phyloP scores from a whole-genome alignment of 2,113 vertebrate species.

The Vidua macroura region DNA sequence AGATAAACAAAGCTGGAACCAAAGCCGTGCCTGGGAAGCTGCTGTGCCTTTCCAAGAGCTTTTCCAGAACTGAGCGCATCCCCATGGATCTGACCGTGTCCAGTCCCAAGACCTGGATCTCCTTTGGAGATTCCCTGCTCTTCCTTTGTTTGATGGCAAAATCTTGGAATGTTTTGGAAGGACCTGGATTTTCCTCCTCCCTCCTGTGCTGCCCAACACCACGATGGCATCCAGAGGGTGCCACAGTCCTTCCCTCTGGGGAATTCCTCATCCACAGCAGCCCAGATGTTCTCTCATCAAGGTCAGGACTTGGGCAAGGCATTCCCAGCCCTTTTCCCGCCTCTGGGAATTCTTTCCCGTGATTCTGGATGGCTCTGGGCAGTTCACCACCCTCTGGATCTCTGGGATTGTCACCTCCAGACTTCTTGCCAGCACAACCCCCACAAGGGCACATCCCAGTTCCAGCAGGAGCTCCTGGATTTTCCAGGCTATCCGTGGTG shows the following conservation, averaged over 20 bases:
- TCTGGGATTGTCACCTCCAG: background rate
- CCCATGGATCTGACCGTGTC: rapidly evolving
- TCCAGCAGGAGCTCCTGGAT: background rate
- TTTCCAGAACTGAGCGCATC: rapidly evolving
- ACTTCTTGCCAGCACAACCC: too few relatives aligned
- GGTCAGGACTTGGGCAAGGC: background rate
- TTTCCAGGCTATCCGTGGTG: rapidly evolving
- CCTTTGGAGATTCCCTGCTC: background rate
- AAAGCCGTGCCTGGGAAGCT: rapidly evolving
- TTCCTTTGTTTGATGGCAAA: rapidly evolving
- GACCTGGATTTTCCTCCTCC: background rate
- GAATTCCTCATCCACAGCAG: background rate
- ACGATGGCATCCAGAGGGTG: rapidly evolving
- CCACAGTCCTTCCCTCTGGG: background rate
- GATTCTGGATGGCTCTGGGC: background rate
- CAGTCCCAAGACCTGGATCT: too few relatives aligned
- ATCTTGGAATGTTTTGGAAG: background rate
- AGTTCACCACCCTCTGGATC: background rate
- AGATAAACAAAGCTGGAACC: background rate
- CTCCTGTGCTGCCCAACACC: background rate
- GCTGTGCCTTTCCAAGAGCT: background rate
- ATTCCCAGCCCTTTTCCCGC: background rate
- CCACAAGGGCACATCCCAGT: rapidly evolving
- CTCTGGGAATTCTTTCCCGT: rapidly evolving
- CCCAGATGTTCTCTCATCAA: rapidly evolving